Evolutionary conservation across 1,140 invertebrate species (phyloP), one percentile per base, ranked within the genome.

Genomic region (Octopus bimaculoides): DNA sequence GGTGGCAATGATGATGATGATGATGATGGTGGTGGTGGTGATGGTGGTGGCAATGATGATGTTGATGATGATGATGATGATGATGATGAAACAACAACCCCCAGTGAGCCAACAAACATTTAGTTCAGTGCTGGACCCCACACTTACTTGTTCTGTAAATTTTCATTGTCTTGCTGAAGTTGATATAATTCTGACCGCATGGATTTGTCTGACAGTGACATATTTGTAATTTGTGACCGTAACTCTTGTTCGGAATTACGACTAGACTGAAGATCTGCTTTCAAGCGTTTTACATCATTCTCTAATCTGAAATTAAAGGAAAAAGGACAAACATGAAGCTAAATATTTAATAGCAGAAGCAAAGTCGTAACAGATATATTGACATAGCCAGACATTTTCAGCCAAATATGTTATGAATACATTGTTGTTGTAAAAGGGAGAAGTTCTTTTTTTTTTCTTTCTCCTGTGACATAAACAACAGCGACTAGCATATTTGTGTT

Each of bases 211-310:
- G 92, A 92, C 66, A 92, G 91, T 20, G 92, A 90, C 52, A 93
- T 88, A 81, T 90, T 91, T 88, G 92, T 93, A 78, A 97, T 92
- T 91, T 97, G 96, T 87, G 93, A 93, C 84, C 94, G 91, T 80
- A 97, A 91, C 81, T 97, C 96, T 88, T 95, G 94, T 89, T 97
- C 96, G 83, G 92, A 92, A 88, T 95, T 94, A 87, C 94, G 92
- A 85, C 89, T 91, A n/a, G 85, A 81, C 85, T 92, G 91, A 79
- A 97, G 92, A 88, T 97, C 96, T 80, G 92, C 90, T 86, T 95
- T 95, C 84, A 96, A 91, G 86, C 94, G 92, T 89, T 96, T 96
- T 17, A 96, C 91, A 86, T 97, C 95, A 77, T 92, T 86, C 87
- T 93, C 93, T 82, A 93, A 87, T 85, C 92, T 93, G 85, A 20